Percentiles rank a stretch among this genome's conserved stretches.
phyloP scores from a whole-genome alignment of 2,888 invertebrate genomes.

The Geotrupes spiniger region DNA sequence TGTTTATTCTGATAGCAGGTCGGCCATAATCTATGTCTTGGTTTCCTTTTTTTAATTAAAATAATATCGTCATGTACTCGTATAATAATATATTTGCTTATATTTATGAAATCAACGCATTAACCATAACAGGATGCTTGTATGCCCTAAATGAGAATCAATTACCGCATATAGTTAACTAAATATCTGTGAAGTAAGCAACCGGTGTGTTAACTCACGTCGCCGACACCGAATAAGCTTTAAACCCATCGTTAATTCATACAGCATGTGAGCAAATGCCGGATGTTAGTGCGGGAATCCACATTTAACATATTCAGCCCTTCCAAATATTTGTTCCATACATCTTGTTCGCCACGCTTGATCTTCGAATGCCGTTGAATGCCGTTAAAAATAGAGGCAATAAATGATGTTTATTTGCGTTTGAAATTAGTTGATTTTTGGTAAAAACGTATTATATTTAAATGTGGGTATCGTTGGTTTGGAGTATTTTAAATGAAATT shows the following conservation, averaged over 20 bases:
- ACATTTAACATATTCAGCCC: constrained; percentile 37
- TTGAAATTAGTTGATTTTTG: constrained; percentile 41
- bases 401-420: constrained; percentile 43
- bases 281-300: constrained; percentile 38
- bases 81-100: no score
- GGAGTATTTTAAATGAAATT: neutral
- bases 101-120: no score
- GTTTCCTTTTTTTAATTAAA: no score
- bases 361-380: constrained; percentile 35
- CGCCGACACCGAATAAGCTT: constrained; percentile 20
- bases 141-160: constrained; percentile 6
- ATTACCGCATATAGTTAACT: constrained; percentile 10
- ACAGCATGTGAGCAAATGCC: constrained; percentile 42
- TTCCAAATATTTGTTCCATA: constrained; percentile 44
- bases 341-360: constrained; percentile 36
- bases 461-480: constrained; percentile 6
- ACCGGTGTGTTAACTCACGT: constrained; percentile 24
- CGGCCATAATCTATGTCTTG: no score
- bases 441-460: constrained; percentile 27
- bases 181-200: constrained; percentile 19
- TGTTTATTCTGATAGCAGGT: no score
- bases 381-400: constrained; percentile 36
- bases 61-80: no score
- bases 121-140: neutral
- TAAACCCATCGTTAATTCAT: constrained; percentile 21